Base-by-base conservation (phyloP, 2,888 invertebrate species). In the Acrobasis repandana region DNA sequence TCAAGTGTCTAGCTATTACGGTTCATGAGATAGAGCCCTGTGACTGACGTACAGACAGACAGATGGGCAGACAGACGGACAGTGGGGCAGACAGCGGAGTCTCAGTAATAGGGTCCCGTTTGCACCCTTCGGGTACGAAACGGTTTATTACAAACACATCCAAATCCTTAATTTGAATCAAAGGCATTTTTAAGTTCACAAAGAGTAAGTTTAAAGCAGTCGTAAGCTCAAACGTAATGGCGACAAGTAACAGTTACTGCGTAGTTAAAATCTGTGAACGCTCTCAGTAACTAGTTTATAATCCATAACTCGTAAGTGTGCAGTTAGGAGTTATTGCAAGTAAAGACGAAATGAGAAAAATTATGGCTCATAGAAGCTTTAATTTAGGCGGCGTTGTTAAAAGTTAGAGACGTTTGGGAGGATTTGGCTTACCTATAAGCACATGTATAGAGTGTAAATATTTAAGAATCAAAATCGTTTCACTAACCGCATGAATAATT, bases 231-330 rank as follows among this genome's bases (percentile, higher is more conserved):
- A 66, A 63, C 51, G 61, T 50, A 63, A 63, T 54, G 61, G 58
- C 60, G 59, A 54, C 61, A 52, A 67, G 65, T 68, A 66, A 74
- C 73, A 65, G 74, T 77, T 73, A 81, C 67, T 68, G 69, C 67
- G 65, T 48, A 63, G 74, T 83, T 77, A 82, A 84, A 84, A 84
- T 84, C 83, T 82, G 80, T 77, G 82, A 78, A 76, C 74, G 73
- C 76, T 70, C 70, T 67, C 69, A 61, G 28, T 77, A 74, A 76
- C 75, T 79, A 81, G 77, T 82, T 83, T 82, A 83, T 77, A 73
- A 73, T 74, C 80, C 74, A 80, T 82, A 79, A 80, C 76, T 61
- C 62, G 63, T 69, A 74, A 79, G 70, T 70, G 68, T 69, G 73
- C 74, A 60, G 67, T 75, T 75, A 68, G 71, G 65, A 65, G 65